Evolutionary conservation across 1,140 invertebrate species (phyloP), one percentile per base, ranked within the genome.

Genomic region (Bombus affinis): DNA sequence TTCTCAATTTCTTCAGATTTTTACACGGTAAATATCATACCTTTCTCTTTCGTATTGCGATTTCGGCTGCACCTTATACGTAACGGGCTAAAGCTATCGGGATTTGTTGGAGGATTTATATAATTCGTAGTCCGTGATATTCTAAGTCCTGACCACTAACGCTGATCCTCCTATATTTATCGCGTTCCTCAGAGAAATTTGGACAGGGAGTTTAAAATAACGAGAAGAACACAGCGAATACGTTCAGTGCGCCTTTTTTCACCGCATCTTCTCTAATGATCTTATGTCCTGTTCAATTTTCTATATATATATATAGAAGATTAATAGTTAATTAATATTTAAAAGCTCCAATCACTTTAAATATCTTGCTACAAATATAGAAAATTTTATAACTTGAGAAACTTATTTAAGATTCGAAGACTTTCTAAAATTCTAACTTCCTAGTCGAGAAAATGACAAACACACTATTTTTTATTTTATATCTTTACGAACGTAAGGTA

Each of bases 91-190:
- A 72, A 72, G 70, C 70, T 39, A 44, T 72, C 39, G 39, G 70
- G 70, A 72, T 72, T 72, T 72, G 70, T 72, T 13, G 12, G 39
- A 72, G 70, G 70, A 72, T 72, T 72, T 72, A 72, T 72, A 72
- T 39, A 72, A 72, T 72, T 72, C 70, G 70, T 72, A 72, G 70
- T 72, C 37, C 28, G 39, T 72, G 70, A 72, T 72, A 72, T 72
- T 72, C 70, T n/a, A 72, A 72, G 39, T 72, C 70, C 70, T 72
- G 70, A 72, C 70, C 39, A 72, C 39, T 72, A 72, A 72, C 39
- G 70, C 28, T 72, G 70, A 72, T 72, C 70, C 70, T 44, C 70
- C 70, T 22, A 44, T 72, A 72, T 72, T 72, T 72, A 72, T 72
- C 70, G 39, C 39, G 70, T 13, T 44, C 25, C 25, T 72, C 39